Evolutionary conservation across 2,888 invertebrate genomes (phyloP).

Genomic region (Lathronympha strigana): DNA sequence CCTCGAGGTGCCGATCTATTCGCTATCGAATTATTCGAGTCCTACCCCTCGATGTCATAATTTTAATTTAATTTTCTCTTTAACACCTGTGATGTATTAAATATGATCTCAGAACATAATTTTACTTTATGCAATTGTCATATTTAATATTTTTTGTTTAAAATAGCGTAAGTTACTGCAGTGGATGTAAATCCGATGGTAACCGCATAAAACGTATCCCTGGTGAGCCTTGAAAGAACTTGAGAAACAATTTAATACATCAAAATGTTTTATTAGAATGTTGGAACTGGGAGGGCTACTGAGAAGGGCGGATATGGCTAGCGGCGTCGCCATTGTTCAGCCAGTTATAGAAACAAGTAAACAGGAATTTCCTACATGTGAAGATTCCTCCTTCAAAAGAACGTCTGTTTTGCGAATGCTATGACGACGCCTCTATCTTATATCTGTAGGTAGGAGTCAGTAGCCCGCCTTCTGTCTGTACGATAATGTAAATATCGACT

Average conservation of each 20-base stretch:
- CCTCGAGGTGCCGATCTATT: slow-evolving; percentile 42
- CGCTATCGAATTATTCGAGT: slow-evolving; percentile 46
- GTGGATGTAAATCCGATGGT: slow-evolving; percentile 41
- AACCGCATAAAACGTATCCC: slow-evolving; percentile 63
- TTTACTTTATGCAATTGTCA: slow-evolving; percentile 80
- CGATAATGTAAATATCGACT: slow-evolving; percentile 47
- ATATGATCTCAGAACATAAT: slow-evolving; percentile 86
- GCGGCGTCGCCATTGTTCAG: slow-evolving; percentile 25
- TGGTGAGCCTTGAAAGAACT: slow-evolving; percentile 53
- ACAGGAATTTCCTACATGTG: background rate
- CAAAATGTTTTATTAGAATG: slow-evolving; percentile 51
- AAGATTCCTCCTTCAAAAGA: background rate
- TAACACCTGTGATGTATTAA: slow-evolving; percentile 88
- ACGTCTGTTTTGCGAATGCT: background rate
- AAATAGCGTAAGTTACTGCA: slow-evolving; percentile 68
- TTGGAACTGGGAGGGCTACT: slow-evolving; percentile 23
- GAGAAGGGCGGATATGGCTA: slow-evolving; percentile 29
- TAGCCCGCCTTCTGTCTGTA: slow-evolving; percentile 39
- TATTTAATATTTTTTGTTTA: slow-evolving; percentile 74
- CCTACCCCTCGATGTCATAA: slow-evolving; percentile 43
- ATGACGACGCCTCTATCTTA: slow-evolving; percentile 14
- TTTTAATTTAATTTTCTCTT: slow-evolving; percentile 65
- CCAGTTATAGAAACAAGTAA: background rate
- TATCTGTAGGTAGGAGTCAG: slow-evolving; percentile 8
- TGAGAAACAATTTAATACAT: slow-evolving; percentile 83